Conservation (phyloP, 2,888 invertebrate species). For the Tenthredo mesomela region DNA sequence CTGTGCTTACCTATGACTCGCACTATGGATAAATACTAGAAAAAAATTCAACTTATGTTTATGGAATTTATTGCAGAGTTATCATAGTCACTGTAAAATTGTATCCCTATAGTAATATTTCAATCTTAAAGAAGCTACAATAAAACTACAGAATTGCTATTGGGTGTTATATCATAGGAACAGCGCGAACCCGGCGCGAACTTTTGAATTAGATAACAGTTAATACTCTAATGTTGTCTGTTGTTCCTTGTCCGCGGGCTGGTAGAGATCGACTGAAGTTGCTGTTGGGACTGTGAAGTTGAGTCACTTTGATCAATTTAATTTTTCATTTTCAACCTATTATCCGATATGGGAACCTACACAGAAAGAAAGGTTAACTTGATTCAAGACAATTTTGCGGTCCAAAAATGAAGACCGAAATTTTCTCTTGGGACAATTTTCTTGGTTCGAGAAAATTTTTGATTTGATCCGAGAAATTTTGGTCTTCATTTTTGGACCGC, state of each 20-base stretch:
- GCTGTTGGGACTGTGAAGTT: background rate
- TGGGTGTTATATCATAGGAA: background rate
- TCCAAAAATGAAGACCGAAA: too few species aligned
- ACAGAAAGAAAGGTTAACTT: too few species aligned
- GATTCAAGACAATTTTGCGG: too few species aligned
- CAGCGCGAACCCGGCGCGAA: too few species aligned
- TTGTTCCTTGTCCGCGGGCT: background rate
- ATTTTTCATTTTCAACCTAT: too few species aligned
- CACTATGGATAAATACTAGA: background rate
- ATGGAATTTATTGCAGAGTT: background rate
- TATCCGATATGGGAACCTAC: too few species aligned
- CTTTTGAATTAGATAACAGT: background rate
- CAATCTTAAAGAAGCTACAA: background rate
- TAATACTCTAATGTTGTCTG: background rate
- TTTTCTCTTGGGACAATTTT: too few species aligned
- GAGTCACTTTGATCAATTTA: background rate
- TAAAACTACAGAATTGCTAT: background rate
- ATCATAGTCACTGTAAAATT: background rate
- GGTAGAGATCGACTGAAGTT: conserved; percentile 16
- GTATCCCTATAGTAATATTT: background rate
- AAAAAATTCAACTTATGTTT: background rate
- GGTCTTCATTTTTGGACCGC: too few species aligned
- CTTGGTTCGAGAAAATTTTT: too few species aligned
- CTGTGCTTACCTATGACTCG: background rate
- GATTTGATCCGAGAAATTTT: too few species aligned